These are phyloP conservation scores for Colius striatus DNA, from an alignment of 2,113 vertebrate genomes.

Conservation along the genomic window DNA sequence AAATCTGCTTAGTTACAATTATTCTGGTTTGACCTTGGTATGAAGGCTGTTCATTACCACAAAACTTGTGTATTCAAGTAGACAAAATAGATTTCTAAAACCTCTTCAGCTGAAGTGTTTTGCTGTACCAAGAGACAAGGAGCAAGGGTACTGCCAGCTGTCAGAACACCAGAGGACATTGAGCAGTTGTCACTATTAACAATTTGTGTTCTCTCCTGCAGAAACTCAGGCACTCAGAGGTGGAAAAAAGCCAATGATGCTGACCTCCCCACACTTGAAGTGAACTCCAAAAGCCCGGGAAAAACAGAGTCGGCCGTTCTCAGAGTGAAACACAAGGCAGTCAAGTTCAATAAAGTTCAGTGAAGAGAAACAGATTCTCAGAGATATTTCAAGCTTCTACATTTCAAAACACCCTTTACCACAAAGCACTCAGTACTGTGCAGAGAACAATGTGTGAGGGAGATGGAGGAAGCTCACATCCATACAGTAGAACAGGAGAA, in stretches of 20 bases:
- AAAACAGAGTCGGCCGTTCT: background rate
- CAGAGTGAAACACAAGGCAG: background rate
- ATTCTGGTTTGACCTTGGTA: background rate
- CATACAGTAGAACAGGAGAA: background rate
- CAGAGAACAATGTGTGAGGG: background rate
- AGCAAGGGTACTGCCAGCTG: conserved; percentile 12
- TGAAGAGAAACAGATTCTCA: conserved; percentile 14
- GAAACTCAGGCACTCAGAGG: background rate
- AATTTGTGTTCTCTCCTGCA: background rate
- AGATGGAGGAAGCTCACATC: background rate
- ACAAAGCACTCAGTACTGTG: background rate
- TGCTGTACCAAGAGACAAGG: background rate
- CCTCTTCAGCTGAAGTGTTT: conserved; percentile 49
- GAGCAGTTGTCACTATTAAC: conserved; percentile 2
- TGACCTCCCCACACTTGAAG: background rate
- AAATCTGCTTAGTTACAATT: conserved; percentile 1
- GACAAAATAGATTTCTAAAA: conserved; percentile 33
- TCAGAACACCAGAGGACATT: background rate
- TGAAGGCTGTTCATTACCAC: background rate
- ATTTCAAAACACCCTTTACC: conserved; percentile 3
- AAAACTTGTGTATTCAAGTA: background rate
- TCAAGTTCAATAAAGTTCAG: background rate
- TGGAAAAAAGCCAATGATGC: background rate
- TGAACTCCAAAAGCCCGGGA: conserved; percentile 35
- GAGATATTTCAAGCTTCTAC: background rate